Percentiles rank a stretch among this genome's conserved stretches.
Evolutionary conservation across 2,797 vertebrate genomes (phyloP).

Genomic region (Australoheros facetus): DNA sequence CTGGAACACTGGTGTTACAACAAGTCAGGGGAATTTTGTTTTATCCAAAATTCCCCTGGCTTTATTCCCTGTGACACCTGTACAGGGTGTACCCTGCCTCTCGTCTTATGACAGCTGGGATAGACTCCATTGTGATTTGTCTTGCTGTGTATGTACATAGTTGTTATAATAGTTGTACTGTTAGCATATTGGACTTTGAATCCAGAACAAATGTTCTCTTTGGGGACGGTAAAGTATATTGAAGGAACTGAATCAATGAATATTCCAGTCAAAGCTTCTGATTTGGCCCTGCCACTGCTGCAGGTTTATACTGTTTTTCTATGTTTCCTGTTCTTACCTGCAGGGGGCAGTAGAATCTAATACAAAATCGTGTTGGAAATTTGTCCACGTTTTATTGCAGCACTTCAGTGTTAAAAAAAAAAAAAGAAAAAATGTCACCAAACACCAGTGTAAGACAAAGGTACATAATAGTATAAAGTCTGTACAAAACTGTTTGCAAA

Average conservation of each 20-base stretch:
- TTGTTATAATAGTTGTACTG: neutral
- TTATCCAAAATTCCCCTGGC: no score
- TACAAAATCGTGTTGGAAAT: fast-evolving
- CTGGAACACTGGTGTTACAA: no score
- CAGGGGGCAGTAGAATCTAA: constrained; percentile 39
- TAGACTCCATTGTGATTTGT: no score
- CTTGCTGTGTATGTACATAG: neutral
- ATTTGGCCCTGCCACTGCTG: neutral
- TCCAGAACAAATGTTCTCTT: neutral
- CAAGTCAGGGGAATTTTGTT: no score
- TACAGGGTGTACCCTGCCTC: no score
- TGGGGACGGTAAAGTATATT: neutral
- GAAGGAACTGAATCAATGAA: neutral
- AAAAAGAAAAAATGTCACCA: no score
- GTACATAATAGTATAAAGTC: neutral
- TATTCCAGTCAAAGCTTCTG: neutral
- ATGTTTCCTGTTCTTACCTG: neutral
- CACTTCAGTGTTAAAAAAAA: neutral
- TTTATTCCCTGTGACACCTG: no score
- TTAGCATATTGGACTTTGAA: neutral
- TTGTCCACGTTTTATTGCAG: neutral
- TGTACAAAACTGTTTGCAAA: neutral
- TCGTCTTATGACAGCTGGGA: no score
- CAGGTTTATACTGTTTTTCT: neutral
- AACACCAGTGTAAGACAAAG: neutral